Percentiles rank a stretch among this genome's conserved stretches.
These are phyloP conservation scores for Cettia cetti DNA, from an alignment of 2,113 vertebrate species.

Conservation along the genomic window DNA sequence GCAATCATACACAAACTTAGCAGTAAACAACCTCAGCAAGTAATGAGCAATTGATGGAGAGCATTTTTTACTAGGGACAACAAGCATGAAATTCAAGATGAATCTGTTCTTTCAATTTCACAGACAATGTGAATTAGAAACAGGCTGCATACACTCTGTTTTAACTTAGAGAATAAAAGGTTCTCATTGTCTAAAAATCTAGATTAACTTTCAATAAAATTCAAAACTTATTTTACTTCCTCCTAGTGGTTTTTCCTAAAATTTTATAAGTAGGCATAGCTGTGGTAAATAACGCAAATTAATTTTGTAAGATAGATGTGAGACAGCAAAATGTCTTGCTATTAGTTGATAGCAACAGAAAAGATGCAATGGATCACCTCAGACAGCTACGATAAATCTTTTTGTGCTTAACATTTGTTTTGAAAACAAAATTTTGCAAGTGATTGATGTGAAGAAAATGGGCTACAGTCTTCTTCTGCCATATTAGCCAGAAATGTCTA, in stretches of 20 bases:
- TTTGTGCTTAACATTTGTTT: not conserved
- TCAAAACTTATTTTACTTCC: slow-evolving; percentile 45
- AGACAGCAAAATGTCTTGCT: not conserved
- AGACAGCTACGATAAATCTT: slow-evolving; percentile 15
- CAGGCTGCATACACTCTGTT: slow-evolving; percentile 55
- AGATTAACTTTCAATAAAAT: slow-evolving; percentile 54
- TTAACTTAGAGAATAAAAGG: slow-evolving; percentile 63
- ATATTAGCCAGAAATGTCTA: not conserved
- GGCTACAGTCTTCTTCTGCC: not conserved
- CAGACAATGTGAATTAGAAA: slow-evolving; percentile 63
- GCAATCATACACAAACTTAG: slow-evolving; percentile 43
- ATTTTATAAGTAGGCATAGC: not conserved
- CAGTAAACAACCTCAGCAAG: slow-evolving; percentile 59
- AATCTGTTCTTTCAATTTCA: slow-evolving; percentile 55
- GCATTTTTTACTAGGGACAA: slow-evolving; percentile 58
- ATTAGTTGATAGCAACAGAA: slow-evolving; percentile 21
- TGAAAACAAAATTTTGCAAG: slow-evolving; percentile 14
- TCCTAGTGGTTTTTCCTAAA: not conserved
- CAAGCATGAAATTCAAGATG: slow-evolving; percentile 56
- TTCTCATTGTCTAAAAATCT: slow-evolving; percentile 57
- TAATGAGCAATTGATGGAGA: slow-evolving; percentile 50
- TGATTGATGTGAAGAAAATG: slow-evolving; percentile 15
- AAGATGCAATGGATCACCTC: not conserved
- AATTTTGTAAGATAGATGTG: not conserved
- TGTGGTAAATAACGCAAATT: not conserved